Base-by-base conservation (phyloP, 2,797 vertebrate genomes). In the Sebastes steindachneri region DNA sequence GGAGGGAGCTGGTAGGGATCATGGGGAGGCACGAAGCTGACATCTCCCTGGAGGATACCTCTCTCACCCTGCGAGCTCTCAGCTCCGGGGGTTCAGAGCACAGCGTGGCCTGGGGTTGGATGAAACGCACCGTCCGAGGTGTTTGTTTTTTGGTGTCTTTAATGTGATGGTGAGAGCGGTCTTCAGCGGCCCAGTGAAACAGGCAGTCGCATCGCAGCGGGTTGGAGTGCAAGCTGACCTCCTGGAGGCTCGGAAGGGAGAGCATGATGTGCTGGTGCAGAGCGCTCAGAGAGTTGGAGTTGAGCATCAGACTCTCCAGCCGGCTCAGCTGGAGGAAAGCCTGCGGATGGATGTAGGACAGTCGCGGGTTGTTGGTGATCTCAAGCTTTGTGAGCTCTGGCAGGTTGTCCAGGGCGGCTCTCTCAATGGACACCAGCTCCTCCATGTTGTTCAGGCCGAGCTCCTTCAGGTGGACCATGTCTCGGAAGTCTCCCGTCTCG, bases 381-480 rank as follows among this genome's bases (percentile, higher is more conserved):
- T 99, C 99, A 11, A 99, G 95, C 89, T 99, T 99, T 84, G 98
- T 99, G 81, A 99, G 94, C 89, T 99, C 99, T 0, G 99, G 98
- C 10, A 99, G 96, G 93, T 99, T 98, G 83, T 97, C 96, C 88
- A 99, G 94, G 60, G 98, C 97, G 0, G 96, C 95, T 74, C 95
- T 96, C 91, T 99, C 99, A n/a, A 99, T 97, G 71, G 98, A 99
- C 86, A 99, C 96, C 92, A 99, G 92, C 86, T 99, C 97, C 55
- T 98, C 97, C 97, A 99, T 99, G 95, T 98, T 99, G 94, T 98
- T 99, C 73, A 99, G 95, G 37, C 99, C 98, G 2, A 99, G 96
- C 92, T 99, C 99, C 81, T 99, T 99, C 73, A 99, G 96, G 86
- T 99, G 97, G 66, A 96, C 80, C 98, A 99, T 99, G 87, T 99